Conservation (phyloP, 2,888 invertebrate genomes). For the Beris chalybata region DNA sequence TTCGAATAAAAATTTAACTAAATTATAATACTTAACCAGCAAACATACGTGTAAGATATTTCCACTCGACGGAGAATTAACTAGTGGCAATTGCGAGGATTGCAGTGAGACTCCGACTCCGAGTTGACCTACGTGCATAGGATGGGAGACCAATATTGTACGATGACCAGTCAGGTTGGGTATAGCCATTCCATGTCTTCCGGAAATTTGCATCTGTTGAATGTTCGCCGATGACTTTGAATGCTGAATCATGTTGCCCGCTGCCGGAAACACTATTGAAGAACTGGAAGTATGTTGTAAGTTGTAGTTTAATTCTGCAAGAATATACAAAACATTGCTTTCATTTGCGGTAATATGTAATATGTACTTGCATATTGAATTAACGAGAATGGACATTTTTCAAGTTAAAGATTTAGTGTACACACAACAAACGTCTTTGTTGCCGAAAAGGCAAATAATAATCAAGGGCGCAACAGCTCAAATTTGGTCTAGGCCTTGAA, state of each 20-base stretch:
- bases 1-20: constrained; percentile 13
- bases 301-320: constrained; percentile 57
- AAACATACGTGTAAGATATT: constrained; percentile 66
- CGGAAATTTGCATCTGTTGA: constrained; percentile 56
- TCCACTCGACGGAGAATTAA: constrained; percentile 70
- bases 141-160: constrained; percentile 54
- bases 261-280: constrained; percentile 51
- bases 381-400: constrained; percentile 80
- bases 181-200: constrained; percentile 39
- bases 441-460: no score
- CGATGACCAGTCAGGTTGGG: constrained; percentile 46
- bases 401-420: no score
- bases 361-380: constrained; percentile 62
- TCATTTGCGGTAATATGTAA: constrained; percentile 46
- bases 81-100: constrained; percentile 49
- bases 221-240: constrained; percentile 62
- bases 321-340: constrained; percentile 33
- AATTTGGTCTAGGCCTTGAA: constrained; percentile 50
- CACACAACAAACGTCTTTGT: no score
- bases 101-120: constrained; percentile 44
- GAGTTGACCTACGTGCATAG: constrained; percentile 49
- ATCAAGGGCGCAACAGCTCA: constrained; percentile 80
- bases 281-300: constrained; percentile 58
- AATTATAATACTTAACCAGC: neutral
- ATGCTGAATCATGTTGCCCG: constrained; percentile 52